phyloP scores from a whole-genome alignment of 2,888 invertebrate species.

The Quadroppia sp. region DNA sequence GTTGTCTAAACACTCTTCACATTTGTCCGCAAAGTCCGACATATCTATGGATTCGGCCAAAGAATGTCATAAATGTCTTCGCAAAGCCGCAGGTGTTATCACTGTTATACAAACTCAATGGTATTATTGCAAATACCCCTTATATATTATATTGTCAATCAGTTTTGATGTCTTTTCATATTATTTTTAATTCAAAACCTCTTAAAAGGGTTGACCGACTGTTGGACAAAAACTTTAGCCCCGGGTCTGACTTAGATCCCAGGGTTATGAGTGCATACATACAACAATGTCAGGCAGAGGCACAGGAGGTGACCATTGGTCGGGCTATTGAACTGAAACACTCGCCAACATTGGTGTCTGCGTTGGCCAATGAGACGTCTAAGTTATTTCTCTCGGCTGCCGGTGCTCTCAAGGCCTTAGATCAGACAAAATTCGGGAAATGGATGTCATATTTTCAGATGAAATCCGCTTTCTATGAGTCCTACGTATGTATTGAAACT shows the following conservation, averaged over 20 bases:
- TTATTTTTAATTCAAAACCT: background rate
- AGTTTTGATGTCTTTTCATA: background rate
- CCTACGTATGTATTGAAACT: conserved; percentile 56
- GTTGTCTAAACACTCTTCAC: conserved; percentile 64
- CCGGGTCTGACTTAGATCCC: conserved; percentile 60
- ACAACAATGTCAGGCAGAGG: conserved; percentile 63
- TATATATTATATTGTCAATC: no score
- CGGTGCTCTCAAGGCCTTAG: conserved; percentile 57
- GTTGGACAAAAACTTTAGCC: conserved; percentile 52
- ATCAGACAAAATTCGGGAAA: conserved; percentile 57
- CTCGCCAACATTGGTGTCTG: conserved; percentile 59
- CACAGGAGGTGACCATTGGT: conserved; percentile 65
- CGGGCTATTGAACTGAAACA: conserved; percentile 64
- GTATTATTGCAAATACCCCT: background rate
- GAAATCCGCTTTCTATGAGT: conserved; percentile 61
- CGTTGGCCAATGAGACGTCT: conserved; percentile 62
- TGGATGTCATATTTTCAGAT: conserved; percentile 62
- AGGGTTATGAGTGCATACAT: conserved; percentile 61
- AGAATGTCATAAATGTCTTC: conserved; percentile 60
- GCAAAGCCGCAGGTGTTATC: conserved; percentile 62
- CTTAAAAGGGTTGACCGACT: conserved; percentile 49
- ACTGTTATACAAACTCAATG: conserved; percentile 55
- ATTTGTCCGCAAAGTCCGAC: conserved; percentile 60
- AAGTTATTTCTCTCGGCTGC: conserved; percentile 61
- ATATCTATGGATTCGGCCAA: conserved; percentile 62